Evolutionary conservation across 2,888 invertebrate species (phyloP).

Genomic region (Hirtodrosophila alboralis): DNA sequence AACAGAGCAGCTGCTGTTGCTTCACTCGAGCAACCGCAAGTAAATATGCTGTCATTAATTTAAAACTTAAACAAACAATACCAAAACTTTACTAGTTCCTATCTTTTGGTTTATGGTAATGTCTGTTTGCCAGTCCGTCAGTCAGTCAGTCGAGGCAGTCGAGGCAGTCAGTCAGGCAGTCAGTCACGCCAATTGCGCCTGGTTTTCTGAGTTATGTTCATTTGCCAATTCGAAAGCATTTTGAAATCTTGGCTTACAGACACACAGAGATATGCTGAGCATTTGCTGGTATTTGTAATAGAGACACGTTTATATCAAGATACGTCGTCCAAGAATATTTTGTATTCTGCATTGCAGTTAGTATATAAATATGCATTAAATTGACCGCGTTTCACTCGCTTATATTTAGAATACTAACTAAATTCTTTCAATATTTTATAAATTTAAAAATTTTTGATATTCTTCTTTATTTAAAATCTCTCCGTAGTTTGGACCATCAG

Average conservation of each 20-base stretch:
- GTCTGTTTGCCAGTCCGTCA: constrained; percentile 28
- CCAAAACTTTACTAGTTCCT: constrained; percentile 47
- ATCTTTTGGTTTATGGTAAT: constrained; percentile 1
- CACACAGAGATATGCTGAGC: constrained; percentile 4
- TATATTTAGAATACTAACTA: no score
- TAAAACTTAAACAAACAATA: constrained; percentile 69
- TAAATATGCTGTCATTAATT: constrained; percentile 79
- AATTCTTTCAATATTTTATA: no score
- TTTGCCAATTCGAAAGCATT: constrained; percentile 74
- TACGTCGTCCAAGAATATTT: no score
- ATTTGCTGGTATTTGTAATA: constrained; percentile 44
- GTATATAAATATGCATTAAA: no score
- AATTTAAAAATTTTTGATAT: no score
- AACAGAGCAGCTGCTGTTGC: constrained; percentile 22
- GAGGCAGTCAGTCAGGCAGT: no score
- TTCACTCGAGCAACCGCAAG: constrained; percentile 61
- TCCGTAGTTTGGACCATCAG: no score
- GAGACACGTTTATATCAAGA: constrained; percentile 22
- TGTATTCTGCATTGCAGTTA: no score
- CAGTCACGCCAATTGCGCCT: constrained; percentile 32
- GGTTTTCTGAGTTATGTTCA: constrained; percentile 72
- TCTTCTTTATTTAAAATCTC: no score
- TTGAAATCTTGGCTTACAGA: constrained; percentile 51
- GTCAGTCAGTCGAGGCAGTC: constrained; percentile 22
- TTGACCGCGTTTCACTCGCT: no score